phyloP scores from a whole-genome alignment of 2,797 vertebrate genomes.

The Microctenopoma stevenorrisi region DNA sequence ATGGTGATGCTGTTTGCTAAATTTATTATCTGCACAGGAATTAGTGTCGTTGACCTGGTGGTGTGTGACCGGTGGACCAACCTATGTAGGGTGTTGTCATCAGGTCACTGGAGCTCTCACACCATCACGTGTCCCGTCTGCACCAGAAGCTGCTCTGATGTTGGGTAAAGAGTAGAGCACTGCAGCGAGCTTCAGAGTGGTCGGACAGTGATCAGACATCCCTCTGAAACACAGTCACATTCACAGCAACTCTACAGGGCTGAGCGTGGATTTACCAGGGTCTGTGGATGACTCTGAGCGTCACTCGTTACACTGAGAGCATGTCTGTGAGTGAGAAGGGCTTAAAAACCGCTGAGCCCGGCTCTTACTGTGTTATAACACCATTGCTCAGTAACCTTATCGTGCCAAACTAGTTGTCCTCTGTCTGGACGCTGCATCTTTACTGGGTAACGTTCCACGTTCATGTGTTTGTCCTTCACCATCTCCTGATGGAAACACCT shows the following conservation, averaged over 20 bases:
- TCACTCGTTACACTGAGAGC: neutral
- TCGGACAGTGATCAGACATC: slow-evolving; percentile 21
- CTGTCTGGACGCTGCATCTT: too few relatives aligned
- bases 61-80: neutral
- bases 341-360: too few relatives aligned
- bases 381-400: too few relatives aligned
- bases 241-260: neutral
- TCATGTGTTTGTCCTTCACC: too few relatives aligned
- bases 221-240: slow-evolving; percentile 12
- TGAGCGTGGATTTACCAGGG: neutral
- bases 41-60: neutral
- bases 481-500: too few relatives aligned
- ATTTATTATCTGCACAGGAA: too few relatives aligned
- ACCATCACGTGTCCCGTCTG: slow-evolving; percentile 13
- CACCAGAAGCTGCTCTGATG: slow-evolving; percentile 20
- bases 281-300: too few relatives aligned
- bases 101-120: slow-evolving; percentile 3
- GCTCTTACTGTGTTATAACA: neutral
- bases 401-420: too few relatives aligned
- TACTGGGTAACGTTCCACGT: too few relatives aligned
- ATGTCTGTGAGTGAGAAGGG: too few relatives aligned
- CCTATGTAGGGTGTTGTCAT: slow-evolving; percentile 3
- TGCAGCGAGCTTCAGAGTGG: neutral
- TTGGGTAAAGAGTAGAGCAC: slow-evolving; percentile 28
- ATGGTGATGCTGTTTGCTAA: neutral